Percentiles rank a stretch among this genome's conserved stretches.
Evolutionary conservation across 2,888 invertebrate genomes (phyloP).

Genomic region (Drosophila paramelanica): DNA sequence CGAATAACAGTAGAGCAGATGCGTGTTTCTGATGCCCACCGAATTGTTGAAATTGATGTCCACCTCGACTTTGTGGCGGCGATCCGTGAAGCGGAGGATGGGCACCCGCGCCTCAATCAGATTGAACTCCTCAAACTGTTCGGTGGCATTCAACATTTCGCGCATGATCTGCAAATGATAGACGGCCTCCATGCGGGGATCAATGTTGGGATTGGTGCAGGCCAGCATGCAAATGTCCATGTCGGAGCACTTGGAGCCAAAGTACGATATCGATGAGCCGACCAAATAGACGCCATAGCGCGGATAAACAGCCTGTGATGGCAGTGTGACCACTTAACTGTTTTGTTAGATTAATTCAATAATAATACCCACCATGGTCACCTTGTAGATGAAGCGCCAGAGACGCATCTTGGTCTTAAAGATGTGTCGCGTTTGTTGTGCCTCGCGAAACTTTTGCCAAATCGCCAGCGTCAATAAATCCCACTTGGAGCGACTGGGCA

Average conservation of each 20-base stretch:
- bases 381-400: constrained; percentile 91
- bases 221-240: constrained; percentile 98
- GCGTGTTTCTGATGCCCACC: constrained; percentile 98
- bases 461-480: constrained; percentile 90
- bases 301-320: constrained; percentile 84
- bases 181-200: constrained; percentile 90
- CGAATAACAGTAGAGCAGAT: constrained; percentile 95
- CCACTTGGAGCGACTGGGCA: constrained; percentile 88
- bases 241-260: constrained; percentile 96
- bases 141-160: constrained; percentile 78
- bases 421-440: constrained; percentile 92
- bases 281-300: constrained; percentile 96
- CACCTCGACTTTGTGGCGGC: constrained; percentile 92
- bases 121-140: constrained; percentile 85
- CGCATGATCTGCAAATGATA: constrained; percentile 82
- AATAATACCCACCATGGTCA: constrained; percentile 87
- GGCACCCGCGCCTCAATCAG: constrained; percentile 98
- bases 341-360: too few species aligned
- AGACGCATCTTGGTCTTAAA: constrained; percentile 93
- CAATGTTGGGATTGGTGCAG: constrained; percentile 85
- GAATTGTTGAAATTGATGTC: constrained; percentile 99
- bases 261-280: constrained; percentile 98
- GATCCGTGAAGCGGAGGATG: constrained; percentile 95
- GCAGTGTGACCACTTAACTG: too few species aligned
- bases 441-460: constrained; percentile 91